These are phyloP conservation scores for Luffia ferchaultella DNA, from an alignment of 2,888 invertebrate species.

Conservation along the genomic window DNA sequence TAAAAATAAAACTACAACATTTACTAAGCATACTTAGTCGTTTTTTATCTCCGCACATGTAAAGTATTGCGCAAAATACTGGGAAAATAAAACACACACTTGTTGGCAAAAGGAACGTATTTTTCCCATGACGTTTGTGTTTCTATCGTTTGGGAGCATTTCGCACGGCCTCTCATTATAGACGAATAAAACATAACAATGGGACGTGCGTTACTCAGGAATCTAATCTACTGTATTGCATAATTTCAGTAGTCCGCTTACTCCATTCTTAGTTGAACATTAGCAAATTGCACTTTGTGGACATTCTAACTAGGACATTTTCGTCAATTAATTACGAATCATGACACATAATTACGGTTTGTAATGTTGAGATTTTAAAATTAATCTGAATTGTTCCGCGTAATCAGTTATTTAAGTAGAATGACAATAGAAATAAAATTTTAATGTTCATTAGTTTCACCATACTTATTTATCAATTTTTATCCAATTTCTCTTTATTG, in stretches of 20 bases:
- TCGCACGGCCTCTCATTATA: slow-evolving; percentile 35
- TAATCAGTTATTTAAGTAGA: too few relatives aligned
- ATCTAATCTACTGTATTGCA: slow-evolving; percentile 18
- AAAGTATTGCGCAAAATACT: background rate
- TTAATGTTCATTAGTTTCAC: too few relatives aligned
- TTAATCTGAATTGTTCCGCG: too few relatives aligned
- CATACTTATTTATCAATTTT: too few relatives aligned
- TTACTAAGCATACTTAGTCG: too few relatives aligned
- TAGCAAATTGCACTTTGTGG: background rate
- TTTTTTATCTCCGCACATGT: background rate
- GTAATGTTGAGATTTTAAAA: too few relatives aligned
- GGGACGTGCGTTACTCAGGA: slow-evolving; percentile 13
- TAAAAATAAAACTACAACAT: too few relatives aligned
- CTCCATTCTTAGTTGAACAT: background rate
- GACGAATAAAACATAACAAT: slow-evolving; percentile 21
- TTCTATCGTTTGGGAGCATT: slow-evolving; percentile 25
- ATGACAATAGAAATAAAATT: too few relatives aligned
- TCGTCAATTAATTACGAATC: background rate
- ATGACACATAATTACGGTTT: too few relatives aligned
- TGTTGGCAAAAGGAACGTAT: background rate
- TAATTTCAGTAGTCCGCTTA: slow-evolving; percentile 17
- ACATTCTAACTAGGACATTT: background rate
- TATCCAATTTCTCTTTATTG: too few relatives aligned
- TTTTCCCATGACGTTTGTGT: slow-evolving; percentile 14
- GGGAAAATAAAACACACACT: slow-evolving; percentile 1